Base-by-base conservation (phyloP, 23 tunicate genomes). In the Styela clava region DNA sequence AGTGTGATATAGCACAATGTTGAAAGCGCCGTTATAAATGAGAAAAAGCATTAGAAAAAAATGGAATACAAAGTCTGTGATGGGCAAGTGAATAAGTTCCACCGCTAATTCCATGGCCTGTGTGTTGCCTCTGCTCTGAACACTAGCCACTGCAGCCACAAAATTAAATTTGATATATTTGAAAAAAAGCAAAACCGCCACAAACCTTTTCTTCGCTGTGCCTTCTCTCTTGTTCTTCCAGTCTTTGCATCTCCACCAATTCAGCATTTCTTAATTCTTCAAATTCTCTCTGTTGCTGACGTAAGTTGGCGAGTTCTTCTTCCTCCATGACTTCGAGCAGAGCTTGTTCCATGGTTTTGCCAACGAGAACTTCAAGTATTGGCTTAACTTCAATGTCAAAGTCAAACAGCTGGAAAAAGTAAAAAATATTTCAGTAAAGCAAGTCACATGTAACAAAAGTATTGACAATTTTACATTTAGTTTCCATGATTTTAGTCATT, bases 321-420 rank as follows among this genome's bases (percentile, higher is more conserved):
- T 95, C 99, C 61, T 95, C 96, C 64, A 95, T 74, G 24, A 95
- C 99, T 83, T 95, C 99, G 1, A 89, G 79, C 56, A 95, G 62
- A 2, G 95, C 86, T 79, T 95, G 99, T 68, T 95, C 99, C 81
- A 95, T 34, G 12, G 95, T 89, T 74, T 95, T 95, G 25, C 99
- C 99, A 62, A 95, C 89, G 3, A 95, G 79, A 31, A 95, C 99
- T 83, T 95, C 99, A n/a, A 95, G 77, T 56, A 95, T 95, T 24
- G 99, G 99, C 64, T 95, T 95, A 23, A 95, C 99, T 83, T 95
- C 99, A 26, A 89, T 65, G 86, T 95, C 85, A 68, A 95, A 95
- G 63, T 95, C 95, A 74, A 95, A 95, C 34, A 89, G 83, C 84
- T 83, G 79, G 16, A 71, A 73, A 34, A 31, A 33, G 24, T 32